These are phyloP conservation scores for Urosaurus nigricauda DNA, from an alignment of 2,797 vertebrate genomes.

Conservation along the genomic window DNA sequence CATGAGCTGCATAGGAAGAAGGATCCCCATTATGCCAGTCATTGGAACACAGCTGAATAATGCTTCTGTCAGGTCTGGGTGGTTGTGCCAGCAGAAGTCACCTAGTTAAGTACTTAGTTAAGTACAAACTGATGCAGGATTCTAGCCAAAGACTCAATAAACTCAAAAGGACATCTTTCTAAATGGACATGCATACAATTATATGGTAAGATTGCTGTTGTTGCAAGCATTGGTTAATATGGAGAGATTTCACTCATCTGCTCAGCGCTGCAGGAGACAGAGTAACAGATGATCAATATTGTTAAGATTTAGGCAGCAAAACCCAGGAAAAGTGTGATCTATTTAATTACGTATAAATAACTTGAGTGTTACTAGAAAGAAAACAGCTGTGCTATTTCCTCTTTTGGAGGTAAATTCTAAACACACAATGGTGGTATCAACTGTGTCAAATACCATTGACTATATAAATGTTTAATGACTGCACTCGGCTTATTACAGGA, in stretches of 20 bases:
- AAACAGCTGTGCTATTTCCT: conserved; percentile 25
- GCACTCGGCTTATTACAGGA: conserved; percentile 8
- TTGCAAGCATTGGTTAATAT: background rate
- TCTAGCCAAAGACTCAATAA: background rate
- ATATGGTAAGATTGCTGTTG: background rate
- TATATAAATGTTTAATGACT: conserved; percentile 31
- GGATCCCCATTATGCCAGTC: too few species aligned
- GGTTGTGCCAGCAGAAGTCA: too few species aligned
- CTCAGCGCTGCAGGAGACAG: background rate
- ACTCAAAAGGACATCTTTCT: background rate
- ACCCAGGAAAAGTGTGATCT: conserved; percentile 5
- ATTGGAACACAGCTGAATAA: too few species aligned
- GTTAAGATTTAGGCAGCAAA: conserved; percentile 30
- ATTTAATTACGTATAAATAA: conserved; percentile 24
- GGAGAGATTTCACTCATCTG: background rate
- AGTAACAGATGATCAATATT: conserved; percentile 25
- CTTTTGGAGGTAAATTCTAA: conserved; percentile 29
- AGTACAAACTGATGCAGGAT: too few species aligned
- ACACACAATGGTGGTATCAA: conserved; percentile 30
- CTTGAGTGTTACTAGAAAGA: background rate
- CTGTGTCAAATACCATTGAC: conserved; percentile 7
- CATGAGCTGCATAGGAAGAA: too few species aligned
- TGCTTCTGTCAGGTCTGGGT: too few species aligned
- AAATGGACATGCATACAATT: background rate
- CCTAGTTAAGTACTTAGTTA: too few species aligned